Base-by-base conservation (phyloP, 2,888 invertebrate species). In the Pomacea canaliculata region DNA sequence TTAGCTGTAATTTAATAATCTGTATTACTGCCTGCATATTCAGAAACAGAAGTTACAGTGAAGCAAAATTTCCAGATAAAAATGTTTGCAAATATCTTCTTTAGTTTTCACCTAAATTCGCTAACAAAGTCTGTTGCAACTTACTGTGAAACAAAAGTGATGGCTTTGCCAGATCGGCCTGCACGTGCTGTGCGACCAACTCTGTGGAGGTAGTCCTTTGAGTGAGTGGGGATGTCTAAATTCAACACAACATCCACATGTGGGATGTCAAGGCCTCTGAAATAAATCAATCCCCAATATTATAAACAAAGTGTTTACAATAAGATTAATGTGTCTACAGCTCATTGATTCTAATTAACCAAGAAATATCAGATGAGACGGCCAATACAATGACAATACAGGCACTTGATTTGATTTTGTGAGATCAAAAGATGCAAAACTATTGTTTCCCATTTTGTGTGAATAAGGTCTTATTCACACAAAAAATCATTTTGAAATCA, bases 231-330 rank as follows among this genome's bases (percentile, higher is more conserved):
- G 89, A 99, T 97, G 91, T 99, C 99, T 91, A 97, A 95, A 92
- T 99, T 99, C 46, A 99, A 93, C 1, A 99, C 99, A 80, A 98
- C 94, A 91, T 99, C 99, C 60, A 99, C 99, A 90, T 99, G 98
- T 0, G 99, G 99, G 88, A 99, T 99, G 91, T 99, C 99, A 83
- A 99, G 93, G 86, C 99, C 98, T 92, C 98, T 96, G 89, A 60
- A 91, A 92, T 10, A 59, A 70, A 76, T 37, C 37, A 37, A 37
- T 37, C 59, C 37, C 49, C 48, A 68, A 0, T 9, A 18, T 27
- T 49, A 23, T 49, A 23, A 48, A 51, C 16, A 19, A 67, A 67
- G 18, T 10, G 18, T 19, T 37, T 1, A 37, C 37, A 37, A 37
- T 37, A 37, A 5, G 37, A 37, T 37, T 37, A 3, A 37, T 5